These are phyloP conservation scores for Mastomys natalensis DNA, from an alignment of 2,113 vertebrate genomes.

Conservation along the genomic window DNA sequence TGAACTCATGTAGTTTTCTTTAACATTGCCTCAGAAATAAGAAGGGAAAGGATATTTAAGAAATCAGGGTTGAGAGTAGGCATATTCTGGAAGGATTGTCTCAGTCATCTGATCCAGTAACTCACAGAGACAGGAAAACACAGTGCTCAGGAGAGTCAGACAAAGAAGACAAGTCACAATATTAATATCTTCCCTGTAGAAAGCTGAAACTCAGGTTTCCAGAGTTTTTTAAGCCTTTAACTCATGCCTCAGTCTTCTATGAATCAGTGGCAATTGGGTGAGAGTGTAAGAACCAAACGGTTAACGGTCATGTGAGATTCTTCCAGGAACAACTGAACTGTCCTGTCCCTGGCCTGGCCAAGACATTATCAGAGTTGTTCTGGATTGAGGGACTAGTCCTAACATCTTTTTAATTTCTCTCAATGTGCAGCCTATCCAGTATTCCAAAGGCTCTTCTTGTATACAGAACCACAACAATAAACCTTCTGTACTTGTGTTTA, in stretches of 20 bases:
- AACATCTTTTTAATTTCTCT: not conserved
- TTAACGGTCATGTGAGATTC: not conserved
- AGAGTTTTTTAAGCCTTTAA: not conserved
- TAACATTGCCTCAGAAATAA: not conserved
- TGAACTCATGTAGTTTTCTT: not conserved
- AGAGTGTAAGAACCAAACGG: not conserved
- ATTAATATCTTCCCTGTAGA: not conserved
- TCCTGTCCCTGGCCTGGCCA: not conserved
- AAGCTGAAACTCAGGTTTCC: too few relatives aligned
- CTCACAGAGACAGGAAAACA: not conserved
- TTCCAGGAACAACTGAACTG: not conserved
- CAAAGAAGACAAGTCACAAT: not conserved
- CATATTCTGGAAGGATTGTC: not conserved
- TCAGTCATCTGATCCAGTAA: not conserved
- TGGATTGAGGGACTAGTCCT: not conserved
- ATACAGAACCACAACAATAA: not conserved
- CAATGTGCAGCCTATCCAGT: not conserved
- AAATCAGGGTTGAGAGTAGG: not conserved
- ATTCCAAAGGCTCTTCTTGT: not conserved
- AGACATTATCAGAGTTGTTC: not conserved
- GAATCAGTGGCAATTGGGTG: not conserved
- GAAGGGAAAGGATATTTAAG: not conserved
- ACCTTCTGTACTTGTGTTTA: not conserved
- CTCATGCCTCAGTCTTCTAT: not conserved
- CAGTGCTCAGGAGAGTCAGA: not conserved